These are phyloP conservation scores for Punctoribates punctum DNA, from an alignment of 2,888 invertebrate species.

Conservation along the genomic window DNA sequence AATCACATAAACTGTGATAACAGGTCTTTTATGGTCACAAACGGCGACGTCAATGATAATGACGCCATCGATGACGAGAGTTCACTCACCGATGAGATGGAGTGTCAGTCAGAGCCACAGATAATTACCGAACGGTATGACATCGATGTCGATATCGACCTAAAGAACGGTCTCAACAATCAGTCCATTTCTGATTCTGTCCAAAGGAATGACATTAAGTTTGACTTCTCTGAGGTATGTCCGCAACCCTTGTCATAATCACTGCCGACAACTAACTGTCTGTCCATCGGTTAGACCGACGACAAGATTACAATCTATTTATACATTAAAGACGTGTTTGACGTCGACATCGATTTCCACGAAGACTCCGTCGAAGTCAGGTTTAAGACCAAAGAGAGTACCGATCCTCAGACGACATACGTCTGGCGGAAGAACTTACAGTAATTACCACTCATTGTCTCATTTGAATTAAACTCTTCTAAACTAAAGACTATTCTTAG, in stretches of 20 bases:
- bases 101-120: background rate
- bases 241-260: background rate
- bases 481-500: constrained; percentile 48
- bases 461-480: background rate
- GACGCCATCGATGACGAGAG: background rate
- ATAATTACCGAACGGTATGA: no score
- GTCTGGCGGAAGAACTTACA: background rate
- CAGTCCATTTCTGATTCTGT: no score
- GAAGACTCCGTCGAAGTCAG: background rate
- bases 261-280: background rate
- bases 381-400: background rate
- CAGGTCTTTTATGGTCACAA: background rate
- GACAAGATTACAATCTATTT: background rate
- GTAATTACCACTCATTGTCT: background rate
- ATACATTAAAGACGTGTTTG: background rate
- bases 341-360: background rate
- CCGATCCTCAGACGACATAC: background rate
- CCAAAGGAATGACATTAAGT: no score
- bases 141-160: no score
- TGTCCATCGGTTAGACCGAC: background rate
- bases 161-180: no score
- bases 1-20: background rate
- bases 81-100: background rate
- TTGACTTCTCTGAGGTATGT: background rate
- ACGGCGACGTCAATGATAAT: constrained; percentile 3